Conservation (phyloP, 2,113 vertebrate genomes). For the Amphiprion ocellaris region DNA sequence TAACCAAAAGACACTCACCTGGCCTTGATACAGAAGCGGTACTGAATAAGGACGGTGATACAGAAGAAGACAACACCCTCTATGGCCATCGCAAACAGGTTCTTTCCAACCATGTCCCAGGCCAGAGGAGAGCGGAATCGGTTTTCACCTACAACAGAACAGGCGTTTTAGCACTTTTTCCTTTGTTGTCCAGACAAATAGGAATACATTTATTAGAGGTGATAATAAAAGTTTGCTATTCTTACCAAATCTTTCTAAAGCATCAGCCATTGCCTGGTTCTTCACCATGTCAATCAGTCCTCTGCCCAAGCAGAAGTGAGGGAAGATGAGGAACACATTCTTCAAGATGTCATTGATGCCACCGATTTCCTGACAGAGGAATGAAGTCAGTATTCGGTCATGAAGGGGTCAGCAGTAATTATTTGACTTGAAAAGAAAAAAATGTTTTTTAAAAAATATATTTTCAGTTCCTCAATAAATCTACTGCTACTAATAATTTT, state of each 20-base stretch:
- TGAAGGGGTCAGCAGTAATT: too few relatives aligned
- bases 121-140: conserved; percentile 95
- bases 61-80: conserved; percentile 94
- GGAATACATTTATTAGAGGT: neutral
- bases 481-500: conserved; percentile 11
- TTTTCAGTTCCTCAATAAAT: neutral
- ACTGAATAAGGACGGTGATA: conserved; percentile 97
- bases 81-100: conserved; percentile 98
- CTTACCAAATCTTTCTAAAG: conserved; percentile 96
- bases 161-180: neutral
- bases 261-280: conserved; percentile 98
- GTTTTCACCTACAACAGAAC: conserved; percentile 90
- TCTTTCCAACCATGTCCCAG: conserved; percentile 98
- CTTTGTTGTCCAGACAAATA: conserved; percentile 2
- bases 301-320: conserved; percentile 97
- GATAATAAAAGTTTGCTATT: neutral
- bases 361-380: conserved; percentile 89
- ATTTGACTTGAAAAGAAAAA: too few relatives aligned
- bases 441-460: too few relatives aligned
- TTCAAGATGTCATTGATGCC: conserved; percentile 98
- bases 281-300: conserved; percentile 99
- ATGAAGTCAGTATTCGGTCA: neutral
- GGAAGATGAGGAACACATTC: conserved; percentile 98
- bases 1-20: conserved; percentile 81
- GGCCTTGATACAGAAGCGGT: conserved; percentile 95